phyloP scores from a whole-genome alignment of 2,113 vertebrate species.

The Paralichthys olivaceus region DNA sequence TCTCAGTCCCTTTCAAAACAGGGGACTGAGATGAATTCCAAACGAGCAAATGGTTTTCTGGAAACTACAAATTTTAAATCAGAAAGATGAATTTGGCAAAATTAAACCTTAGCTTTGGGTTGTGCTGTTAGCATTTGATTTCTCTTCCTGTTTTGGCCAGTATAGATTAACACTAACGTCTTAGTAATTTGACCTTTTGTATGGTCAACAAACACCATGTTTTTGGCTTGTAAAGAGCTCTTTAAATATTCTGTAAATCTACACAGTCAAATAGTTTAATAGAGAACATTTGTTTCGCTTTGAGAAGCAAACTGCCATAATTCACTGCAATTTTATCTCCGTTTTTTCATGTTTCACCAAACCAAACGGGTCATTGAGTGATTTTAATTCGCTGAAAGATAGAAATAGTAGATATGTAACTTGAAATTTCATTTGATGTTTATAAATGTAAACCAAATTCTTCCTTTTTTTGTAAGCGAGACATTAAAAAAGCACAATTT shows the following conservation, averaged over 20 bases:
- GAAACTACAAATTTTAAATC: constrained; percentile 6
- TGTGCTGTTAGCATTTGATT: background rate
- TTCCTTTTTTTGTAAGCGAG: background rate
- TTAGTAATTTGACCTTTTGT: background rate
- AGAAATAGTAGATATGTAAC: background rate
- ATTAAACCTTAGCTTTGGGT: background rate
- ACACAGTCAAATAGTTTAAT: background rate
- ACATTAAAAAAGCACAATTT: background rate
- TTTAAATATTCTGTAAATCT: background rate
- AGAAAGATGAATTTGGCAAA: constrained; percentile 14
- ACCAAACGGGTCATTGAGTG: background rate
- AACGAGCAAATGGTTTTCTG: constrained; percentile 17
- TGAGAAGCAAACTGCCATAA: background rate
- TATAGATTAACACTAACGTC: no score
- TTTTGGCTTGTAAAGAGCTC: background rate
- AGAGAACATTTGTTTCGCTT: background rate
- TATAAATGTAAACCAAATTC: constrained; percentile 8
- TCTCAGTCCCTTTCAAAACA: constrained; percentile 9
- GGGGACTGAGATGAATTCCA: constrained; percentile 28
- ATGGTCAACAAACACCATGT: background rate
- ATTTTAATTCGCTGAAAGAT: background rate
- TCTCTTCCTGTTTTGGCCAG: no score
- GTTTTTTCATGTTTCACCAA: no score
- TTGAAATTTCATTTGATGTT: constrained; percentile 11
- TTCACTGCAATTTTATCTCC: no score